Evolutionary conservation across 1,140 invertebrate species (phyloP).

Genomic region (Potamilus streckersoni): DNA sequence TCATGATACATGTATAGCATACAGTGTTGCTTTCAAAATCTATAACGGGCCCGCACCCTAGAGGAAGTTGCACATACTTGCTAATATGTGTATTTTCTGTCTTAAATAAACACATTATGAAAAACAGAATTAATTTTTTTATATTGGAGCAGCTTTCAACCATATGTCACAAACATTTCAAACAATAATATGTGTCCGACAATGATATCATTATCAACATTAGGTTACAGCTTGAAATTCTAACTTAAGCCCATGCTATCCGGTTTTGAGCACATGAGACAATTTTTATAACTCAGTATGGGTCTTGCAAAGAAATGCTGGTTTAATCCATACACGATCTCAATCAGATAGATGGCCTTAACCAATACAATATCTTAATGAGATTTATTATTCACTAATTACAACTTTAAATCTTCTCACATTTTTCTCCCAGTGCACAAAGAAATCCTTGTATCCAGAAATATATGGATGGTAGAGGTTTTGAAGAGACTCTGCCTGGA

Average conservation of each 20-base stretch:
- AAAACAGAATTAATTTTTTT: too few species aligned
- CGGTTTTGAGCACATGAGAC: not conserved
- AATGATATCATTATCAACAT: too few species aligned
- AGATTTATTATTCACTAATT: not conserved
- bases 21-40: too few species aligned
- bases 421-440: conserved; percentile 63
- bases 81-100: too few species aligned
- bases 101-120: too few species aligned
- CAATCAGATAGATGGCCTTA: not conserved
- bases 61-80: too few species aligned
- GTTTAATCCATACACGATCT: not conserved
- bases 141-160: too few species aligned
- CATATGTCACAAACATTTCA: too few species aligned
- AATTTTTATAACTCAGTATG: not conserved
- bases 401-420: conserved; percentile 26
- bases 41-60: too few species aligned
- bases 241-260: not conserved
- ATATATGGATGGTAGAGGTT: conserved; percentile 58
- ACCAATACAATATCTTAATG: not conserved
- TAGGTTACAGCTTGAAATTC: not conserved
- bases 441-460: conserved; percentile 63
- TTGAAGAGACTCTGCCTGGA: conserved; percentile 54
- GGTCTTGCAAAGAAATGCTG: not conserved
- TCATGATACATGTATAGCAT: too few species aligned
- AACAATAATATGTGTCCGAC: too few species aligned